These are phyloP conservation scores for Xiphydria camelus DNA, from an alignment of 2,888 invertebrate genomes.

Conservation along the genomic window DNA sequence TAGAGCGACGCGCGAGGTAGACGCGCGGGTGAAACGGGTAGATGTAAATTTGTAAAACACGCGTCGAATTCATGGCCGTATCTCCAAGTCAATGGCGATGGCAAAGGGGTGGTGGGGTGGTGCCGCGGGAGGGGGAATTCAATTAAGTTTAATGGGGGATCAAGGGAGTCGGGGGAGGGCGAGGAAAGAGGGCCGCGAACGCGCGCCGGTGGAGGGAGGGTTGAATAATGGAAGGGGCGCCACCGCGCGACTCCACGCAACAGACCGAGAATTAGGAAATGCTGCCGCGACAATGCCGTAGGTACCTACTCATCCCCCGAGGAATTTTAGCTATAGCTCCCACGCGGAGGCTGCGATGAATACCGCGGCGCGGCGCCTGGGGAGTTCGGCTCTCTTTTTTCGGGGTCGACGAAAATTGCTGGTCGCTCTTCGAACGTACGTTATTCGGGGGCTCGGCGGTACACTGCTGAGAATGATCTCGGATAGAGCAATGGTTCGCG, in stretches of 20 bases:
- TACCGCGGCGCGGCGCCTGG: too few species aligned
- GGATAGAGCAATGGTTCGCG: too few species aligned
- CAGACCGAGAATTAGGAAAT: conserved; percentile 12
- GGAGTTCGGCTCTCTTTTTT: too few species aligned
- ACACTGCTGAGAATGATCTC: too few species aligned
- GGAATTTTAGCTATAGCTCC: too few species aligned
- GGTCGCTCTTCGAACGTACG: too few species aligned
- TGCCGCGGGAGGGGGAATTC: conserved; percentile 57
- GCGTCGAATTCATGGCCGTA: conserved; percentile 29
- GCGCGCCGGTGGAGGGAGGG: neutral
- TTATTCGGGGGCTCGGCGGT: too few species aligned
- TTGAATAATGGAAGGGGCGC: neutral
- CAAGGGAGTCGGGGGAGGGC: conserved; percentile 18
- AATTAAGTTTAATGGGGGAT: conserved; percentile 63
- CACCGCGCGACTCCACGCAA: conserved; percentile 1
- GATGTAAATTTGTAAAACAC: conserved; percentile 40
- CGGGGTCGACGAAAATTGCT: too few species aligned
- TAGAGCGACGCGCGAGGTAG: too few species aligned
- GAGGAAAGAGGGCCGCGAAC: neutral
- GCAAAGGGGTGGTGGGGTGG: conserved; percentile 18
- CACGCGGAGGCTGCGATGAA: too few species aligned
- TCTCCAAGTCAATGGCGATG: conserved; percentile 34
- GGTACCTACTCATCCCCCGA: too few species aligned
- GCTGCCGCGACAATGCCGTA: conserved; percentile 7
- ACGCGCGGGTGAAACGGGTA: conserved; percentile 13